These are phyloP conservation scores for Lichenostomus cassidix DNA, from an alignment of 2,113 vertebrate genomes.

Conservation along the genomic window DNA sequence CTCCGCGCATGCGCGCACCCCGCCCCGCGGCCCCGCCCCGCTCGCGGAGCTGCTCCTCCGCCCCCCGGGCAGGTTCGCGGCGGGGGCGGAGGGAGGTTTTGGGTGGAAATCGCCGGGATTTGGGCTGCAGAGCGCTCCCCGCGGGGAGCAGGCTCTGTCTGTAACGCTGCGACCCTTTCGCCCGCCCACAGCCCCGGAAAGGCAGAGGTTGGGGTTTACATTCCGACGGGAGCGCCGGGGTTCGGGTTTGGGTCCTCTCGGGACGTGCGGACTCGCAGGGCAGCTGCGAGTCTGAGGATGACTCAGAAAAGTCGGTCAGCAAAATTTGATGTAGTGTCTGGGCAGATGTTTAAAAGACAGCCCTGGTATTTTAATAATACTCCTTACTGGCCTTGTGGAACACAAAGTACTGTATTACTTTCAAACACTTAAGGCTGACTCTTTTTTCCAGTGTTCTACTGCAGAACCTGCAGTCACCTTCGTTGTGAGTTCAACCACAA, in stretches of 20 bases:
- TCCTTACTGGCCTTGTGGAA: neutral
- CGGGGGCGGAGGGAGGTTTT: no score
- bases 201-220: neutral
- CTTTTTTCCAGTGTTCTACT: neutral
- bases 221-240: neutral
- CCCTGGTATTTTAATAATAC: neutral
- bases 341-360: neutral
- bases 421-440: neutral
- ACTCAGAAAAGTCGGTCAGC: neutral
- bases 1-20: neutral
- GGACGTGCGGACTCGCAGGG: neutral
- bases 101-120: neutral
- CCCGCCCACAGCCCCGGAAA: no score
- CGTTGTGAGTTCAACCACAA: neutral
- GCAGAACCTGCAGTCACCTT: neutral
- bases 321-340: neutral
- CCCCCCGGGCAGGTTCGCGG: neutral
- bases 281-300: neutral
- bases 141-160: rapidly evolving
- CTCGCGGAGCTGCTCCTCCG: neutral
- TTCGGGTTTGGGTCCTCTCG: neutral
- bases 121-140: rapidly evolving
- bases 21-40: neutral
- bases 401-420: neutral
- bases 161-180: rapidly evolving